Conservation (phyloP, 1,140 invertebrate species). For the Galleria mellonella region DNA sequence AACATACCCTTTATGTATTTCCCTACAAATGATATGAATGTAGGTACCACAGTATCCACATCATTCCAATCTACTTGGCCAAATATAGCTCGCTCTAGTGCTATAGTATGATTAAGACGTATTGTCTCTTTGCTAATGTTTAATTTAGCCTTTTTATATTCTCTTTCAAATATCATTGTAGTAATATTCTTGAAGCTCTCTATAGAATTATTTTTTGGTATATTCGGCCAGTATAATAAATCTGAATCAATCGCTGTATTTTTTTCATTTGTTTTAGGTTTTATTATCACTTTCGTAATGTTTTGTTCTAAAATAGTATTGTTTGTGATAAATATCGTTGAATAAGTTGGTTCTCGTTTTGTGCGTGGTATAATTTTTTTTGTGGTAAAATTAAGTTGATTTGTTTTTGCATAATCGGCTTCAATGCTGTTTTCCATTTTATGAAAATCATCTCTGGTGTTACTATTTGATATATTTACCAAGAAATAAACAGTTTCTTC, state of each 20-base stretch:
- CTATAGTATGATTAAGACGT: conserved; percentile 32
- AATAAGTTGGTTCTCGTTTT: conserved; percentile 16
- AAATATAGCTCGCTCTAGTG: conserved; percentile 51
- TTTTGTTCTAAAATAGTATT: not conserved
- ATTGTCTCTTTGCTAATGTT: conserved; percentile 42
- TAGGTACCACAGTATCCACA: conserved; percentile 43
- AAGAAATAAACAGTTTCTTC: conserved; percentile 30
- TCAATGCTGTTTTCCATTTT: conserved; percentile 53
- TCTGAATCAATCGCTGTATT: conserved; percentile 19
- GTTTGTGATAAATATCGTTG: not conserved
- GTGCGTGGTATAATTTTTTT: conserved; percentile 11
- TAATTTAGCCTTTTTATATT: conserved; percentile 43
- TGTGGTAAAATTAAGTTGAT: conserved; percentile 12
- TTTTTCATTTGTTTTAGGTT: conserved; percentile 23
- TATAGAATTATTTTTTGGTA: conserved; percentile 12
- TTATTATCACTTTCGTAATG: conserved; percentile 10
- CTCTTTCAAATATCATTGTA: conserved; percentile 33
- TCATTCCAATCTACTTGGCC: conserved; percentile 56
- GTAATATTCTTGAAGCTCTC: conserved; percentile 36
- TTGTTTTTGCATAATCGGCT: conserved; percentile 26
- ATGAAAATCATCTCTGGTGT: conserved; percentile 24
- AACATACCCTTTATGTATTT: conserved; percentile 56
- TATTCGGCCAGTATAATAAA: conserved; percentile 50
- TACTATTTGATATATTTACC: conserved; percentile 31
- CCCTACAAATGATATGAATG: conserved; percentile 53